Evolutionary conservation across 2,888 invertebrate genomes (phyloP).

Genomic region (Eumacrocentrus americanus): DNA sequence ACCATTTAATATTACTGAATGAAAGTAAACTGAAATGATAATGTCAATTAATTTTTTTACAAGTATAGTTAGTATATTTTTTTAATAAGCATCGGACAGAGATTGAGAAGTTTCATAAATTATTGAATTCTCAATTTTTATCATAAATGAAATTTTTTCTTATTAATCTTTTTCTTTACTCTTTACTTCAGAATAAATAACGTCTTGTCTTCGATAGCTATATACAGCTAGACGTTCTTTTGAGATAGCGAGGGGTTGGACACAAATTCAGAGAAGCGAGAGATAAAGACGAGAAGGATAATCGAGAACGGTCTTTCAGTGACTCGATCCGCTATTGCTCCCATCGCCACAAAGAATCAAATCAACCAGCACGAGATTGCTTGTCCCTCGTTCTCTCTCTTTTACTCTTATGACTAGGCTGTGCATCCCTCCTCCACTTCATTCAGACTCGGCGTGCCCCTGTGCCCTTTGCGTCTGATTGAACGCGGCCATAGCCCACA

Average conservation of each 20-base stretch:
- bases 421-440: conserved; percentile 37
- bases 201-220: neutral
- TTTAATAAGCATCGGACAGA: too few relatives aligned
- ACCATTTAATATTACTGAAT: too few relatives aligned
- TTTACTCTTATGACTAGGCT: conserved; percentile 30
- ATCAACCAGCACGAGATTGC: conserved; percentile 51
- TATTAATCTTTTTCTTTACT: neutral
- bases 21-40: too few relatives aligned
- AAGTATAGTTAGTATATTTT: too few relatives aligned
- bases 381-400: conserved; percentile 31
- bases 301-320: conserved; percentile 50
- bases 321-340: conserved; percentile 54
- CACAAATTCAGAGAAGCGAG: conserved; percentile 30
- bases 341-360: conserved; percentile 55
- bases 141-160: too few relatives aligned
- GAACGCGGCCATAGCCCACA: conserved; percentile 41
- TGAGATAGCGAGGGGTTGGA: conserved; percentile 26
- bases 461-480: conserved; percentile 50
- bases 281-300: conserved; percentile 44
- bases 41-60: too few relatives aligned
- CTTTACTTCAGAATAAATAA: neutral
- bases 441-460: conserved; percentile 46
- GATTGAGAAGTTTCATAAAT: too few relatives aligned
- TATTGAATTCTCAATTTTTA: too few relatives aligned
- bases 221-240: conserved; percentile 2